Percentiles rank a stretch among this genome's conserved stretches.
Conservation (phyloP, 2,888 invertebrate species). For the Drosophila siamana region DNA sequence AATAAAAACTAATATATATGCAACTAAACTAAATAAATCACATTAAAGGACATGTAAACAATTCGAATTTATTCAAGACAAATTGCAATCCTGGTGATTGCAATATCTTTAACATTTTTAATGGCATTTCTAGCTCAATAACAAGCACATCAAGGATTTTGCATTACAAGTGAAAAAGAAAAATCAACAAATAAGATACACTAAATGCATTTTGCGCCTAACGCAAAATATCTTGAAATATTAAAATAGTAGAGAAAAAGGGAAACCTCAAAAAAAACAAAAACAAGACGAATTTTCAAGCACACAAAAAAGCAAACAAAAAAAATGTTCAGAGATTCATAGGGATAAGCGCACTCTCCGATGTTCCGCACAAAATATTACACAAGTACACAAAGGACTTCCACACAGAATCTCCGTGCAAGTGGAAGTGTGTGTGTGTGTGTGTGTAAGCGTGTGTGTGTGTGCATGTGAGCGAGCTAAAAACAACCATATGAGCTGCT, state of each 20-base stretch:
- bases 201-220: constrained; percentile 22
- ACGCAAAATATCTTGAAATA: constrained; percentile 36
- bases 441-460: constrained; percentile 2
- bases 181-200: neutral
- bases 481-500: constrained; percentile 49
- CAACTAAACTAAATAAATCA: no score
- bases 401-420: neutral
- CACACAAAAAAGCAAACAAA: neutral
- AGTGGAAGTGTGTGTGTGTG: no score
- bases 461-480: constrained; percentile 2
- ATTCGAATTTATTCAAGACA: neutral
- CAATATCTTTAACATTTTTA: neutral
- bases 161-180: neutral
- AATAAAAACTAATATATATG: neutral
- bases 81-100: neutral
- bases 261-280: neutral
- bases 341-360: constrained; percentile 29
- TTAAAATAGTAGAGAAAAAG: constrained; percentile 6
- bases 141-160: constrained; percentile 11
- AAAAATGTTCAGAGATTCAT: constrained; percentile 34
- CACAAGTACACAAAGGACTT: constrained; percentile 25
- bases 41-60: neutral
- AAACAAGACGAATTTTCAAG: constrained; percentile 3
- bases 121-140: neutral
- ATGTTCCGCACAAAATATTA: constrained; percentile 18